Evolutionary conservation across 1,140 invertebrate species (phyloP), one percentile per base, ranked within the genome.

Genomic region (Scaptomyza graminum): DNA sequence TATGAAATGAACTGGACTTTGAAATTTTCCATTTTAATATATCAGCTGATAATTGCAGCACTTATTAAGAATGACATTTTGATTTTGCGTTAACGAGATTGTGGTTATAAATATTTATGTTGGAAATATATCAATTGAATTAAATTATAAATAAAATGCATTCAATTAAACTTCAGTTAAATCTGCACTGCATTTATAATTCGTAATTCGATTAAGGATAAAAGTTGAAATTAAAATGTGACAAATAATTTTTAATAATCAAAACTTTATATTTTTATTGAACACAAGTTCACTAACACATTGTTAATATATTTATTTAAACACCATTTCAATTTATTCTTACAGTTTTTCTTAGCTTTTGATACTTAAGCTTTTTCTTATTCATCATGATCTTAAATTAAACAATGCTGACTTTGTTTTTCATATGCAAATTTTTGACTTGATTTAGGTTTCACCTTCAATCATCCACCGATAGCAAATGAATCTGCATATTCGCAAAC

Each of bases 1-100:
- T 74, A 75, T 87, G 87, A 0, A 61, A 47, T 77, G n/a, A n/a
- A n/a, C 65, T 78, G 68, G 65, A 65, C 39, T n/a, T 34, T 43
- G 44, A 4, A 34, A 54, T 56, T 16, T 22, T 51, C 52, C 41
- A 44, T 18, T 41, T 59, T 61, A 1, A 8, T 18, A 61, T 52
- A 28, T 9, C n/a, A n/a, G n/a, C n/a, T 44, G 66, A 49, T 49
- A 55, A 55, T 18, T 47, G 22, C 31, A 41, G 7, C 5, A 3
- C 16, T 25, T 15, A 18, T 52, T 28, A 9, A 34, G 31, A 9
- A 9, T 39, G 2, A n/a, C 37, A 39, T 39, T 39, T 39, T 39
- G 3, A 39, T 8, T n/a, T 39, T 3, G 11, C 12, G 6, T 5
- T 39, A 39, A 39, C n/a, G 37, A 39, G 37, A 3, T 41, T 41